Percentiles rank a stretch among this genome's conserved stretches.
Evolutionary conservation across 2,888 invertebrate species (phyloP).

Genomic region (Plemyria rubiginata): DNA sequence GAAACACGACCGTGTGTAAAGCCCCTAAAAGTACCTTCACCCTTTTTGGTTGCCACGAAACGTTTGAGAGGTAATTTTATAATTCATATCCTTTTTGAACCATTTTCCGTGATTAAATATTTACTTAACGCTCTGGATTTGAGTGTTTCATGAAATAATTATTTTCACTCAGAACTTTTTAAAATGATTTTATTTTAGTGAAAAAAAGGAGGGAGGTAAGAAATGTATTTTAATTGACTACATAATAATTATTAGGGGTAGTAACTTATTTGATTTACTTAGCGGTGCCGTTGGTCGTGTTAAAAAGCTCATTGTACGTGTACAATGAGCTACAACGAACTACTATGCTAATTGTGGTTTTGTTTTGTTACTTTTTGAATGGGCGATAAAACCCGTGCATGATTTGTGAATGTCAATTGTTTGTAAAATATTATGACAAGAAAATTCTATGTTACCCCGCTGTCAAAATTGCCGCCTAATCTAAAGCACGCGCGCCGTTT

Average conservation of each 20-base stretch:
- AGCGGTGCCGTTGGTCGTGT: conserved; percentile 25
- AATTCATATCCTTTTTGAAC: conserved; percentile 78
- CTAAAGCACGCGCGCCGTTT: conserved; percentile 61
- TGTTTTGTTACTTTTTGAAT: conserved; percentile 73
- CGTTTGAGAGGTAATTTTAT: conserved; percentile 79
- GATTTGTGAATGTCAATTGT: conserved; percentile 70
- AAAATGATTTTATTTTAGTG: conserved; percentile 25
- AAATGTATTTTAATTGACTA: too few species aligned
- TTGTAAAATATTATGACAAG: conserved; percentile 84
- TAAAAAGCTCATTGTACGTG: conserved; percentile 39
- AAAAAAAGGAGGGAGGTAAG: neutral
- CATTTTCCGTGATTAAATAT: conserved; percentile 80
- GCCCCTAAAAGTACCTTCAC: conserved; percentile 63
- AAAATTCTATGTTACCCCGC: conserved; percentile 74
- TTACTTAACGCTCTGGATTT: conserved; percentile 70
- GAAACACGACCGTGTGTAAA: conserved; percentile 57
- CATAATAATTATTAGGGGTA: conserved; percentile 1
- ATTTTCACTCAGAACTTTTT: conserved; percentile 50
- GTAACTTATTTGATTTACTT: conserved; percentile 1
- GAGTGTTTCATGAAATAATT: conserved; percentile 65
- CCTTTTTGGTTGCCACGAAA: conserved; percentile 72
- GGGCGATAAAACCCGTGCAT: conserved; percentile 56
- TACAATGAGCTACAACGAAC: conserved; percentile 63
- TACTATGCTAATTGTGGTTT: conserved; percentile 85
- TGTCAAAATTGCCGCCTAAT: conserved; percentile 78